Evolutionary conservation across 2,113 vertebrate species (phyloP).

Genomic region (Phrynocephalus versicolor): DNA sequence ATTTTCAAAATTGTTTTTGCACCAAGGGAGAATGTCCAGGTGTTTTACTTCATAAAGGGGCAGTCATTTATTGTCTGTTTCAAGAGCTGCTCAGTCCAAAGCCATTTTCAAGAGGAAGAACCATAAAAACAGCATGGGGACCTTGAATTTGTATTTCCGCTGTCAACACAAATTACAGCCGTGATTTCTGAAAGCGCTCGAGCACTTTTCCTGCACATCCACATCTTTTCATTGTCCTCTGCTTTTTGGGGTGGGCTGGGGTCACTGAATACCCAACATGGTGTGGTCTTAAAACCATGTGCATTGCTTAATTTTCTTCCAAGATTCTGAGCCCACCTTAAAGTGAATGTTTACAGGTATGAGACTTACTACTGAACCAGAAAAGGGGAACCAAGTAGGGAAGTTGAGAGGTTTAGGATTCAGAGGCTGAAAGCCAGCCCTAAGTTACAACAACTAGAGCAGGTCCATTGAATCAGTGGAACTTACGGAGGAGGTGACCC

Average conservation of each 20-base stretch:
- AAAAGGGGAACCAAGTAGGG: not conserved
- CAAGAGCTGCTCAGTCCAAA: not conserved
- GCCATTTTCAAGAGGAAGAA: not conserved
- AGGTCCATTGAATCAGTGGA: too few species aligned
- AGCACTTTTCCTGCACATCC: not conserved
- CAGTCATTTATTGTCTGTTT: not conserved
- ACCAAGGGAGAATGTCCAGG: too few species aligned
- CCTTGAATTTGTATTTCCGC: not conserved
- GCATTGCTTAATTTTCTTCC: not conserved
- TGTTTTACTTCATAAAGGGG: too few species aligned
- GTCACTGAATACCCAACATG: not conserved
- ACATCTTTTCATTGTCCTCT: not conserved
- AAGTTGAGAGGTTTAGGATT: not conserved
- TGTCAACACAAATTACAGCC: not conserved
- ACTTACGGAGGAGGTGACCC: too few species aligned
- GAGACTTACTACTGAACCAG: not conserved
- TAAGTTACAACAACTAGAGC: too few species aligned
- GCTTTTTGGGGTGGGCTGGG: not conserved
- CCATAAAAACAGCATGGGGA: not conserved
- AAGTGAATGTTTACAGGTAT: not conserved
- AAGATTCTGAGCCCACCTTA: not conserved
- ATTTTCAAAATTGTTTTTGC: not conserved
- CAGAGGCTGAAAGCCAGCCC: not conserved
- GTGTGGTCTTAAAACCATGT: too few species aligned
- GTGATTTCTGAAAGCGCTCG: too few species aligned